Percentiles rank a stretch among this genome's conserved stretches.
These are phyloP conservation scores for Chalcis sispes DNA, from an alignment of 2,888 invertebrate species.

Conservation along the genomic window DNA sequence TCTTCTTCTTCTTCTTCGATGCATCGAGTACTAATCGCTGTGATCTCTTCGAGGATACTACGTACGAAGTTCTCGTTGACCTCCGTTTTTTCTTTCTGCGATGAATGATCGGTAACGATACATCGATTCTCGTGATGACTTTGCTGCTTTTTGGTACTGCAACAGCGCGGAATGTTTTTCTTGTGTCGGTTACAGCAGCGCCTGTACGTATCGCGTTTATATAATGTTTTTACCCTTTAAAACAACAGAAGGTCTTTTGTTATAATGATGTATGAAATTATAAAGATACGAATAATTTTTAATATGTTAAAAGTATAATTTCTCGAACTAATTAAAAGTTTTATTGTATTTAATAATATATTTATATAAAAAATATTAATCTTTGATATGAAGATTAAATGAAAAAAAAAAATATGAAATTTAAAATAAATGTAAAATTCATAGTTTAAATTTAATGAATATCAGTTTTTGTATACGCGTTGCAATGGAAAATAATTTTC, in stretches of 20 bases:
- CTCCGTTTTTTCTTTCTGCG: not conserved
- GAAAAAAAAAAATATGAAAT: no score
- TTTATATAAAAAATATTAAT: no score
- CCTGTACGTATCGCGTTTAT: not conserved
- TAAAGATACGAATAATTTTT: not conserved
- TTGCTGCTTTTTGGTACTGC: not conserved
- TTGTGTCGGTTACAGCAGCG: not conserved
- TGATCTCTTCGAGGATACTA: slow-evolving; percentile 9
- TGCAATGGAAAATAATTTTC: no score
- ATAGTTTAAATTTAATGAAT: no score
- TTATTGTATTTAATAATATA: no score
- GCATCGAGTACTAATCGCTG: slow-evolving; percentile 1
- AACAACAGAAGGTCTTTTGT: not conserved
- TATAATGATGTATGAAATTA: not conserved
- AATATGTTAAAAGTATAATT: not conserved
- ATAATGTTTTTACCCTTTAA: not conserved
- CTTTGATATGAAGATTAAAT: no score
- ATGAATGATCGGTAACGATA: not conserved
- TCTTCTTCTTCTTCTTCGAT: no score
- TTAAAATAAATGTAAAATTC: no score
- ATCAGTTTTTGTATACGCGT: no score
- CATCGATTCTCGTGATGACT: slow-evolving; percentile 10
- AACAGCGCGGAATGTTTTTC: not conserved
- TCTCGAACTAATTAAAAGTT: no score
- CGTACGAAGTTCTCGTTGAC: slow-evolving; percentile 1